These are phyloP conservation scores for Cephus cinctus DNA, from an alignment of 1,140 invertebrate species.

Conservation along the genomic window DNA sequence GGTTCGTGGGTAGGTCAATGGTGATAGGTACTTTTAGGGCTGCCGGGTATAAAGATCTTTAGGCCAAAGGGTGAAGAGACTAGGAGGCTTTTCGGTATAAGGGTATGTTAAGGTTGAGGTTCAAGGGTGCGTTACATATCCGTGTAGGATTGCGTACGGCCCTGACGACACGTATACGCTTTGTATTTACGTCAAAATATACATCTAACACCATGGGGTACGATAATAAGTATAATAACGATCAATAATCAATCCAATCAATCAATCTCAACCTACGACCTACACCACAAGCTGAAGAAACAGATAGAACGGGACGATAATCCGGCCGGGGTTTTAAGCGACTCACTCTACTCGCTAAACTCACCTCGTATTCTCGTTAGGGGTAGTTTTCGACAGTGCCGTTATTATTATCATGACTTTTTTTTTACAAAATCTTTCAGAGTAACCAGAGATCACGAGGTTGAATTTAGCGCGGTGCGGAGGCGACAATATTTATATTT, in stretches of 20 bases:
- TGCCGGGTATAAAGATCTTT: too few species aligned
- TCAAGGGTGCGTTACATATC: conserved; percentile 31
- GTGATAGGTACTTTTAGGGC: too few species aligned
- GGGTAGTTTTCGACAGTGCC: conserved; percentile 18
- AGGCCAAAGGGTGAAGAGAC: too few species aligned
- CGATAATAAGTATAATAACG: conserved; percentile 27
- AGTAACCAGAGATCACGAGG: conserved; percentile 19
- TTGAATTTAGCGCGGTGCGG: conserved; percentile 31
- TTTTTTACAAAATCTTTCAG: conserved; percentile 12
- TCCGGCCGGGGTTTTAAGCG: conserved; percentile 33
- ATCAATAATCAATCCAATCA: conserved; percentile 28
- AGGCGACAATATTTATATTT: conserved; percentile 33
- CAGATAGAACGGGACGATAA: conserved; percentile 19
- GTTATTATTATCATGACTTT: conserved; percentile 11
- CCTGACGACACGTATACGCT: conserved; percentile 27
- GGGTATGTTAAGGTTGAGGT: too few species aligned
- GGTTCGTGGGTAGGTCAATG: too few species aligned
- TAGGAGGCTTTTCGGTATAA: too few species aligned
- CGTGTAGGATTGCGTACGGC: conserved; percentile 25
- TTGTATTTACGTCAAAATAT: conserved; percentile 5
- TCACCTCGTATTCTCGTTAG: conserved; percentile 32
- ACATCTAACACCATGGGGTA: conserved; percentile 16
- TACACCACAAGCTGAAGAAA: conserved; percentile 48
- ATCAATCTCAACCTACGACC: conserved; percentile 44
- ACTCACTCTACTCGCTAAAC: too few species aligned